These are phyloP conservation scores for Pharmacophagus antenor DNA, from an alignment of 2,888 invertebrate species.

Conservation along the genomic window DNA sequence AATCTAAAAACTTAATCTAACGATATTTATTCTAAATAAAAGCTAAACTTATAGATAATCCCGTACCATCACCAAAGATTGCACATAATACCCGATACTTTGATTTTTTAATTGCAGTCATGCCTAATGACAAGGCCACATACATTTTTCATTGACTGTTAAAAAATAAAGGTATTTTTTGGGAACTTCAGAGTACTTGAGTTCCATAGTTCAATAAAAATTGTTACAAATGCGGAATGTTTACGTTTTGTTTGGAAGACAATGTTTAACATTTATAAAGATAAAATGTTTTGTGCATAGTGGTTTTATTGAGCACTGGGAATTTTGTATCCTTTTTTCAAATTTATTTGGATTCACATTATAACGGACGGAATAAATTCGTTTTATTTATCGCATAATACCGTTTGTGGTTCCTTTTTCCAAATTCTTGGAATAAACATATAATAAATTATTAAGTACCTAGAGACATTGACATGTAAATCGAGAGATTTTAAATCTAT, in stretches of 20 bases:
- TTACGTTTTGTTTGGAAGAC: conserved; percentile 71
- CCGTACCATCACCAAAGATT: conserved; percentile 88
- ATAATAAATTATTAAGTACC: conserved; percentile 43
- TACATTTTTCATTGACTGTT: conserved; percentile 67
- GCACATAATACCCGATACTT: conserved; percentile 92
- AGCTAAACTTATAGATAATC: conserved; percentile 65
- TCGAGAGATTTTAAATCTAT: conserved; percentile 20
- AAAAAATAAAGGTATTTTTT: conserved; percentile 75
- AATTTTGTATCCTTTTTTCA: conserved; percentile 32
- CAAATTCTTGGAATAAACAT: conserved; percentile 43
- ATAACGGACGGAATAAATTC: conserved; percentile 74
- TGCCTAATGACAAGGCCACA: conserved; percentile 59
- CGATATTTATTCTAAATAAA: conserved; percentile 51
- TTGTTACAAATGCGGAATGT: conserved; percentile 49
- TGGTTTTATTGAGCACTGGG: conserved; percentile 48
- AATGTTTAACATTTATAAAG: conserved; percentile 49
- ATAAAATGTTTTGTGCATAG: conserved; percentile 45
- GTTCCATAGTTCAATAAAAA: conserved; percentile 54
- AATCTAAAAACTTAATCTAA: conserved; percentile 51
- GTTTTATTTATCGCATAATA: conserved; percentile 51
- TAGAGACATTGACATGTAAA: conserved; percentile 20
- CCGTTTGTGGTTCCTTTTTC: conserved; percentile 47
- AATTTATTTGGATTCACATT: conserved; percentile 28
- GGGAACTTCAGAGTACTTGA: conserved; percentile 54
- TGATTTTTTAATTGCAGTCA: conserved; percentile 81